These are phyloP conservation scores for Sebastes schlegelii DNA, from an alignment of 2,113 vertebrate genomes.

Conservation along the genomic window DNA sequence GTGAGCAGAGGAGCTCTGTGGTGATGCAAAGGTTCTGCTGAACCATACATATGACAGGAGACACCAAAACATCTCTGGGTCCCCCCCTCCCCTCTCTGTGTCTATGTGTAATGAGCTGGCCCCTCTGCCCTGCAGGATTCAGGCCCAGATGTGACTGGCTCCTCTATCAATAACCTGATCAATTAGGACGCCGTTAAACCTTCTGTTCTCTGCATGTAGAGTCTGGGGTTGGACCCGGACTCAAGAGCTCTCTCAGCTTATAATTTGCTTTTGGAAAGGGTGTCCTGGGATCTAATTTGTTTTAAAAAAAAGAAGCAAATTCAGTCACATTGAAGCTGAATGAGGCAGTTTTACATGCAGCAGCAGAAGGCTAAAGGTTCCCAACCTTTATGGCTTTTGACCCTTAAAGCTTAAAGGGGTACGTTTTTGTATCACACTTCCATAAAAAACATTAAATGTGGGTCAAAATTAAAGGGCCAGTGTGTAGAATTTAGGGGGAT, in stretches of 20 bases:
- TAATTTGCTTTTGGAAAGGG: too few species aligned
- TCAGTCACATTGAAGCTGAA: not conserved
- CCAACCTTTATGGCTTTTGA: too few species aligned
- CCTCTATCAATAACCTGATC: constrained; percentile 65
- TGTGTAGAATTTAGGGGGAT: too few species aligned
- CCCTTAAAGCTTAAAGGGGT: too few species aligned
- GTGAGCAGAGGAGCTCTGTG: constrained; percentile 2
- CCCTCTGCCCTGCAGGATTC: too few species aligned
- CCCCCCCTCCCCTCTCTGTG: not conserved
- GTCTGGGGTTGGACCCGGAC: too few species aligned
- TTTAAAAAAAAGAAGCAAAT: not conserved
- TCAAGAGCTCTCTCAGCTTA: too few species aligned
- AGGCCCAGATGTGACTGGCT: constrained; percentile 69
- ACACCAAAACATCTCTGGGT: constrained; percentile 7
- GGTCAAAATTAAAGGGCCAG: too few species aligned
- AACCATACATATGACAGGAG: constrained; percentile 20
- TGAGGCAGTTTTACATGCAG: not conserved
- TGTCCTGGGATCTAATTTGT: not conserved
- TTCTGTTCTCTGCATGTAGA: constrained; percentile 2
- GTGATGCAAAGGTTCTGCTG: constrained; percentile 18
- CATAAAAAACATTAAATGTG: too few species aligned
- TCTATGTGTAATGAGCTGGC: too few species aligned
- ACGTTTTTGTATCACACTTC: too few species aligned
- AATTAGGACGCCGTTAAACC: constrained; percentile 28
- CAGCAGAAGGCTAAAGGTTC: too few species aligned